These are phyloP conservation scores for Hipposideros larvatus DNA, from an alignment of 2,797 vertebrate genomes.

Conservation along the genomic window DNA sequence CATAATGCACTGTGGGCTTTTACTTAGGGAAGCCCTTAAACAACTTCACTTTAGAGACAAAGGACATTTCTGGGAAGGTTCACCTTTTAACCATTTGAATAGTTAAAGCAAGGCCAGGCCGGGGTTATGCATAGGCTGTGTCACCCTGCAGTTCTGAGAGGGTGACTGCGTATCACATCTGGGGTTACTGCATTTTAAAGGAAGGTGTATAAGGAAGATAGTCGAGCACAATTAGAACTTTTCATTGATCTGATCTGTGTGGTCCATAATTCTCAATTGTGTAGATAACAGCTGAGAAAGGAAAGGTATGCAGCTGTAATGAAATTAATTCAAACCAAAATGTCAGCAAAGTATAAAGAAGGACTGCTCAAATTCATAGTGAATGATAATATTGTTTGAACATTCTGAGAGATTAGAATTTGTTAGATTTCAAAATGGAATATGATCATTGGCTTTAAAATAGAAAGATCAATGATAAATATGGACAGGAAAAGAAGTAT, in stretches of 20 bases:
- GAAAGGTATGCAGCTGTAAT: conserved; percentile 19
- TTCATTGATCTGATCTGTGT: neutral
- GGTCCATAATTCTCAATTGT: conserved; percentile 36
- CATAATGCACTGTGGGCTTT: conserved; percentile 48
- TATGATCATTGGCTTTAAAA: conserved; percentile 35
- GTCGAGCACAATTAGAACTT: conserved; percentile 17
- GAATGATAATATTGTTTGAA: conserved; percentile 35
- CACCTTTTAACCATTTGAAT: neutral
- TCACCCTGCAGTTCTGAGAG: neutral
- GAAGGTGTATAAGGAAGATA: neutral
- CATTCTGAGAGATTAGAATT: conserved; percentile 23
- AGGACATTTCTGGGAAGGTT: neutral
- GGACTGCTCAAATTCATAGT: neutral
- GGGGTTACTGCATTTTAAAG: neutral
- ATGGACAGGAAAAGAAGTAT: neutral
- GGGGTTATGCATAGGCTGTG: neutral
- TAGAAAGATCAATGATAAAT: conserved; percentile 21
- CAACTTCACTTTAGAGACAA: conserved; percentile 60
- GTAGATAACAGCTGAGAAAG: neutral
- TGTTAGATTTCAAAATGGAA: conserved; percentile 53
- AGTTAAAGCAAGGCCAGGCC: neutral
- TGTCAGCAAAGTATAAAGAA: conserved; percentile 27
- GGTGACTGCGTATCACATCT: neutral
- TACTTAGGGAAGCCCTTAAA: conserved; percentile 51
- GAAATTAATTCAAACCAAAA: conserved; percentile 54